phyloP scores from a whole-genome alignment of 2,888 invertebrate species.

The Melipona beecheii region DNA sequence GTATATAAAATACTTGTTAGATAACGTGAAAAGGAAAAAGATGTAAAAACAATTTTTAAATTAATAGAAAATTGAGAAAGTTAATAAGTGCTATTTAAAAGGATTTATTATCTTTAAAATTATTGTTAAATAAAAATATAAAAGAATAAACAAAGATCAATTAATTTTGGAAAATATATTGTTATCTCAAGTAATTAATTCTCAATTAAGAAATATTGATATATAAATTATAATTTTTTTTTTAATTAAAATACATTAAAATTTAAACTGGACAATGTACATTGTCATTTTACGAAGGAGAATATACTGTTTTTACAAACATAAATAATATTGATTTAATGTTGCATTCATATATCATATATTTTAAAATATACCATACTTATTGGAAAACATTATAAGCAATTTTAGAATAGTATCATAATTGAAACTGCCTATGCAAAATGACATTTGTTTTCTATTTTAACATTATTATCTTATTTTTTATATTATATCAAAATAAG shows the following conservation, averaged over 20 bases:
- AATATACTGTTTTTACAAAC: conserved; percentile 14
- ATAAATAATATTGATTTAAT: conserved; percentile 20
- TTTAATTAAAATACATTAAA: neutral
- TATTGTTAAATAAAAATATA: conserved; percentile 42
- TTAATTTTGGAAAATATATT: conserved; percentile 18
- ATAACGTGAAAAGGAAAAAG: conserved; percentile 18
- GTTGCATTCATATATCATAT: neutral
- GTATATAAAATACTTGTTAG: conserved; percentile 42
- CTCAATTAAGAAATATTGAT: conserved; percentile 17
- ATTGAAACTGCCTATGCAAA: conserved; percentile 40
- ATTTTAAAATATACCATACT: conserved; percentile 20
- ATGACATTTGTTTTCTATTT: conserved; percentile 11
- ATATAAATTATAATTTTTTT: neutral
- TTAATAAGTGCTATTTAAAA: conserved; percentile 39
- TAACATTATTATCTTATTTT: conserved; percentile 22
- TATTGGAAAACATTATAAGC: neutral
- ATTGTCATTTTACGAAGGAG: conserved; percentile 1
- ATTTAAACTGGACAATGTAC: conserved; percentile 2
- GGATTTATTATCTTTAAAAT: conserved; percentile 30
- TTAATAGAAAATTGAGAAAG: conserved; percentile 36
- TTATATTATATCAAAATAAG: conserved; percentile 17
- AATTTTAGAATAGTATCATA: conserved; percentile 15
- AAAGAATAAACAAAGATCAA: conserved; percentile 18
- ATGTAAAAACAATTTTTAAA: conserved; percentile 47
- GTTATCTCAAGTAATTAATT: conserved; percentile 8